Conservation (phyloP, 2,888 invertebrate species). For the Galeruca laticollis region DNA sequence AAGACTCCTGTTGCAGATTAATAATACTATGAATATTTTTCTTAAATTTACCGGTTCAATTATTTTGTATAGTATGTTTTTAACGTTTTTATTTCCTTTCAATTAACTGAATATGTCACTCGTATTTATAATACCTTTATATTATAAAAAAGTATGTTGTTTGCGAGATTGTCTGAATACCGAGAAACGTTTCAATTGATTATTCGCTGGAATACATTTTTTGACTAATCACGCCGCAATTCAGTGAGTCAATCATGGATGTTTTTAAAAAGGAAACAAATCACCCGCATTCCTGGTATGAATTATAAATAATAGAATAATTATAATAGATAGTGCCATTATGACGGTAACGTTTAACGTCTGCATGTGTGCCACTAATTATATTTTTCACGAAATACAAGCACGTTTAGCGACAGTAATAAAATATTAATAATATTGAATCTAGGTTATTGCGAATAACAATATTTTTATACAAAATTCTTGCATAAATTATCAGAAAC, state of each 20-base stretch:
- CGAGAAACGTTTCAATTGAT: neutral
- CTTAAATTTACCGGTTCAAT: too few species aligned
- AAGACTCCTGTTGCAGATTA: too few species aligned
- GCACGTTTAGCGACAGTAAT: neutral
- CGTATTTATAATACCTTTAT: too few species aligned
- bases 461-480: slow-evolving; percentile 1
- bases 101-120: too few species aligned
- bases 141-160: too few species aligned
- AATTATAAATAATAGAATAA: neutral
- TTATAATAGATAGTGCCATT: neutral
- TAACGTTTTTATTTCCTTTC: too few species aligned
- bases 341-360: neutral
- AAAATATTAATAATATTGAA: neutral
- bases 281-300: slow-evolving; percentile 2
- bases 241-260: neutral
- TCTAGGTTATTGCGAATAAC: neutral
- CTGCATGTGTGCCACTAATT: neutral
- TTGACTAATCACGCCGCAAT: neutral
- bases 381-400: neutral
- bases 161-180: too few species aligned
- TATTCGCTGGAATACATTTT: neutral
- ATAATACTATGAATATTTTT: too few species aligned
- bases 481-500: neutral
- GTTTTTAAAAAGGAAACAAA: slow-evolving; percentile 4
- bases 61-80: too few species aligned